A percentile compares a stretch with the other conserved stretches of the same genome.
These are phyloP conservation scores for Lepisosteus oculatus DNA, from an alignment of 2,113 vertebrate species.

Conservation along the genomic window DNA sequence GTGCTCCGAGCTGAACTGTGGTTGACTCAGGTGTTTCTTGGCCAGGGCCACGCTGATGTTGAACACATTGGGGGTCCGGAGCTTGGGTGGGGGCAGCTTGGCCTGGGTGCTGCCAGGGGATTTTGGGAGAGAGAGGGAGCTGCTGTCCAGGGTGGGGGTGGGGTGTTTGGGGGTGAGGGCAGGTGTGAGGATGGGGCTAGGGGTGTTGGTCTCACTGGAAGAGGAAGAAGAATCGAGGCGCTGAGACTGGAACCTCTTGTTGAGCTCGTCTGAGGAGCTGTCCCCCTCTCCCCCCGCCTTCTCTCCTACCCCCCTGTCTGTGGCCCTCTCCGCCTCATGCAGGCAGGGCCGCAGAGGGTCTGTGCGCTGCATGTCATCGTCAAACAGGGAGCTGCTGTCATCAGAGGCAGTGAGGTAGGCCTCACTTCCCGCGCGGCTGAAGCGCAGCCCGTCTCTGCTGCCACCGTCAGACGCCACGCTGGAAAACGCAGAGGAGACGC, in stretches of 20 bases:
- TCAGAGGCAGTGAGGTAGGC: constrained; percentile 86
- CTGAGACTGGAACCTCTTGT: constrained; percentile 83
- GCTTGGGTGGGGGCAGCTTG: constrained; percentile 70
- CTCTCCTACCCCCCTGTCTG: neutral
- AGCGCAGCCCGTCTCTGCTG: constrained; percentile 31
- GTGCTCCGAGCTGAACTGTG: constrained; percentile 75
- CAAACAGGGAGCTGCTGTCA: constrained; percentile 88
- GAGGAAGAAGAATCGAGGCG: constrained; percentile 83
- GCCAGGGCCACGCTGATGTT: constrained; percentile 63
- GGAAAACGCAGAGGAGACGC: constrained; percentile 63
- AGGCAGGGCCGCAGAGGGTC: constrained; percentile 54
- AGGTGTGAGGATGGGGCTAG: constrained; percentile 47
- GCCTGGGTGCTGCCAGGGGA: neutral
- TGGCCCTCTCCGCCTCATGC: constrained; percentile 23
- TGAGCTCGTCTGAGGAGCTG: constrained; percentile 83
- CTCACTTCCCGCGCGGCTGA: constrained; percentile 75
- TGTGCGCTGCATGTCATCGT: constrained; percentile 76
- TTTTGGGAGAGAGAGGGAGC: constrained; percentile 42
- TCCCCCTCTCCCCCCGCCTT: constrained; percentile 55
- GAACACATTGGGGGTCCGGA: constrained; percentile 72
- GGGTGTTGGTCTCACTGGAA: constrained; percentile 66
- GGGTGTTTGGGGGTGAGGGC: constrained; percentile 59
- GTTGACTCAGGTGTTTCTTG: constrained; percentile 93
- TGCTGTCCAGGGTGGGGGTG: constrained; percentile 51
- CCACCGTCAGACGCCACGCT: constrained; percentile 73